These are phyloP conservation scores for Perognathus longimembris DNA, from an alignment of 2,113 vertebrate genomes.

Conservation along the genomic window DNA sequence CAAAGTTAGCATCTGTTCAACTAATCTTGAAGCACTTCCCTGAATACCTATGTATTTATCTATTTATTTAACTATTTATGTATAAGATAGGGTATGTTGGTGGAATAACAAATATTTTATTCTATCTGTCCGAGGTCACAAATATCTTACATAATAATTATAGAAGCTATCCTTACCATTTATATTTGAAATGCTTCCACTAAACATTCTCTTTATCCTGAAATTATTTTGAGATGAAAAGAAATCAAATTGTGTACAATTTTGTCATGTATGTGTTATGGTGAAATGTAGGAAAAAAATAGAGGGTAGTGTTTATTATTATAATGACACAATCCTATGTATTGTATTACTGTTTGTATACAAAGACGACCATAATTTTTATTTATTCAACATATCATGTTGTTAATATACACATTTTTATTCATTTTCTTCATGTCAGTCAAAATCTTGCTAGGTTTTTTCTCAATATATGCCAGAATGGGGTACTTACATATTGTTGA, in stretches of 20 bases:
- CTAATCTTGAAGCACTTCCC: too few relatives aligned
- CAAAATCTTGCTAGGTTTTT: not conserved
- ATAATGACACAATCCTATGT: not conserved
- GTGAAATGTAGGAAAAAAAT: not conserved
- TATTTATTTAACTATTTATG: too few relatives aligned
- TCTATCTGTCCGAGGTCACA: not conserved
- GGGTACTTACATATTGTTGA: not conserved
- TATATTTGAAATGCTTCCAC: not conserved
- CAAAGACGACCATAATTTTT: too few relatives aligned
- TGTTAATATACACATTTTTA: conserved; percentile 4
- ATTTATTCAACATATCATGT: not conserved
- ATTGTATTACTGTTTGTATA: not conserved
- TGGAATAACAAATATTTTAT: not conserved
- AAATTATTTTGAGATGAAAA: not conserved
- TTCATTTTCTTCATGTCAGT: not conserved
- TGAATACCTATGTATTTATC: too few relatives aligned
- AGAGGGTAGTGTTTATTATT: not conserved
- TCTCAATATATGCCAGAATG: not conserved
- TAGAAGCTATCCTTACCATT: not conserved
- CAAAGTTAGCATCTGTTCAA: too few relatives aligned
- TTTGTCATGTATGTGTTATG: not conserved
- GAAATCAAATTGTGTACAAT: not conserved
- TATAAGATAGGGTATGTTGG: not conserved
- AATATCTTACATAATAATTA: not conserved
- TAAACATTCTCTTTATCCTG: not conserved